Evolutionary conservation across 37 sponge, comb jelly and placozoan genomes (phyloP), one percentile per base, ranked within the genome.

Genomic region (Haliclona indistincta): DNA sequence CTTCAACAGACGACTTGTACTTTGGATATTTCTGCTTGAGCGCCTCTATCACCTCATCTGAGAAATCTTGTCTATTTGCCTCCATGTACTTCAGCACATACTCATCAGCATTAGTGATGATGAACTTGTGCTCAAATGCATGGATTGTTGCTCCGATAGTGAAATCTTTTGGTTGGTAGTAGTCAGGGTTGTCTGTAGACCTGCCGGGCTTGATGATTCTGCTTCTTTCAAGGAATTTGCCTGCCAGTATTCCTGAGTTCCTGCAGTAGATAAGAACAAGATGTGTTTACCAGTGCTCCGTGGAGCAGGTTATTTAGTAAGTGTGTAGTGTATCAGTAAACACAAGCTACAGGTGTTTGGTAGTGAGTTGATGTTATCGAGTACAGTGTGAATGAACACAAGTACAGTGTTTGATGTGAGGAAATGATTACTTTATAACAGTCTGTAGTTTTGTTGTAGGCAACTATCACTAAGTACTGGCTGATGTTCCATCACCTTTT

Each of bases 201-300:
- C 79, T 82, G 34, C 87, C 89, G 0, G 94, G 94, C 56, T 94
- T 97, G 42, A 81, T 54, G 6, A 94, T 92, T 61, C 81, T 71
- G 7, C 83, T 91, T 36, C 82, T 60, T 65, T 94, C 94, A 11
- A 97, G 85, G 67, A 97, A 97, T 71, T 91, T 87, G 44, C 98
- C 98, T 43, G 86, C 98, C 0, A 89, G 53, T 30, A 97, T 97
- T 15, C 98, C 98, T 66, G 98, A 85, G 81, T 97, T 97, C 65
- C 97, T 95, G 73, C 8, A 19, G 10, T 19, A 78, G 35, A 63
- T 26, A 11, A 49, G 4, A 15, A 20, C 22, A 47, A 11, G 10
- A 30, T 51, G 7, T 20, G 51, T n/a, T n/a, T n/a, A n/a, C n/a
- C n/a, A n/a, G n/a, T n/a, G n/a, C n/a, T n/a, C n/a, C n/a, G n/a